Evolutionary conservation across 2,888 invertebrate genomes (phyloP).

Genomic region (Aethes cnicana): DNA sequence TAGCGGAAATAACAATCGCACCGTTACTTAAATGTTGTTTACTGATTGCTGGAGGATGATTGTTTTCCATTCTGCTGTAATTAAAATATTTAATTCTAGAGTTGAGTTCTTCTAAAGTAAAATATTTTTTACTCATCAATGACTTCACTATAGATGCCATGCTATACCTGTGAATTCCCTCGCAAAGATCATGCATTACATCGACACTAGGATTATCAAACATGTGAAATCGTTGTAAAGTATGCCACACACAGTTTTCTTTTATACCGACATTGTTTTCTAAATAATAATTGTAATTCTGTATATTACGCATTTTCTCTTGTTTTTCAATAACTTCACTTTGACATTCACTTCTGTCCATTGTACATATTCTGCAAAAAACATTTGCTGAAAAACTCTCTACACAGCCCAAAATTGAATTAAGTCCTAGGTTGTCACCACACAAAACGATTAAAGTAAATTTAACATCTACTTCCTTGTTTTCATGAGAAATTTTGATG

Average conservation of each 20-base stretch:
- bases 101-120: slow-evolving; percentile 17
- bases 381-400: slow-evolving; percentile 1
- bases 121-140: not conserved
- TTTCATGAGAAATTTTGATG: not conserved
- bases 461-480: not conserved
- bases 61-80: slow-evolving; percentile 18
- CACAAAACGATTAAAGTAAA: not conserved
- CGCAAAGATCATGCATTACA: slow-evolving; percentile 3
- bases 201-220: slow-evolving; percentile 2
- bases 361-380: not conserved
- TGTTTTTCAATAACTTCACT: not conserved
- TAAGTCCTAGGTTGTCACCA: not conserved
- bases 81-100: slow-evolving; percentile 25
- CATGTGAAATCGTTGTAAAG: not conserved
- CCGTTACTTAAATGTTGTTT: slow-evolving; percentile 33
- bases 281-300: not conserved
- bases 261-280: not conserved
- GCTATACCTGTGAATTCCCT: slow-evolving; percentile 9
- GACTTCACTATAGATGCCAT: slow-evolving; percentile 1
- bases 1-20: slow-evolving; percentile 39
- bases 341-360: not conserved
- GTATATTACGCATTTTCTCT: not conserved
- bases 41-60: slow-evolving; percentile 33
- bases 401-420: slow-evolving; percentile 1
- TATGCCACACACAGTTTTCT: not conserved